Base-by-base conservation (phyloP, 2,888 invertebrate genomes). In the Chloromyia formosa region DNA sequence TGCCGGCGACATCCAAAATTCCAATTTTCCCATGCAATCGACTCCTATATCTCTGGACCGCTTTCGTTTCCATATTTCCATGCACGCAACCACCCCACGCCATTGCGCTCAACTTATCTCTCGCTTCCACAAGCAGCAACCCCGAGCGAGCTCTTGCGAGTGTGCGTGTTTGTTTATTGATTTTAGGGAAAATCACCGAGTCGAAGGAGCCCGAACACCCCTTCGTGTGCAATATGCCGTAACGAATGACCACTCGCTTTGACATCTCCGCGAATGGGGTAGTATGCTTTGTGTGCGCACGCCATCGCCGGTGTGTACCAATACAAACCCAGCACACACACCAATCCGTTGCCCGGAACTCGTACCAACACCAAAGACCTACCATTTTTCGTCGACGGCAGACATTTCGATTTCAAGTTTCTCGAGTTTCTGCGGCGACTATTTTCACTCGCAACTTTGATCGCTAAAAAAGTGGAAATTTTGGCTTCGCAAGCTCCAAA, bases 331-430 rank as follows among this genome's bases (percentile, higher is more conserved):
- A 18, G 0, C 20, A 54, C 71, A 16, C 56, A 71, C 40, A 58
- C 42, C 3, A 16, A 35, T 10, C 23, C 40, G 0, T 22, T 42
- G 71, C 58, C 66, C 58, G 71, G 56, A 56, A 20, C 71, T 40
- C 35, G 56, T 40, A 18, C 71, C 22, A 35, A 56, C 35, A 23
- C 69, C 27, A 10, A n/a, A 9, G 16, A 42, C n/a, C 12, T 18
- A 16, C 40, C 27, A 35, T 35, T 7, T 2, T n/a, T 7, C 20
- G 23, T 40, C 58, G 71, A 40, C 71, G 71, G 71, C 71, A 56
- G 71, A 71, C 71, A 71, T 71, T 71, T 71, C 58, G 40, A 71
- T 56, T 71, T 58, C 71, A 71, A 71, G 71, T 71, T 69, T 69
- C 54, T 40, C 56, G 35, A 56, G 69, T 56, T 22, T 14, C 56